These are phyloP conservation scores for Petrophora chlorosata DNA, from an alignment of 2,888 invertebrate species.

Conservation along the genomic window DNA sequence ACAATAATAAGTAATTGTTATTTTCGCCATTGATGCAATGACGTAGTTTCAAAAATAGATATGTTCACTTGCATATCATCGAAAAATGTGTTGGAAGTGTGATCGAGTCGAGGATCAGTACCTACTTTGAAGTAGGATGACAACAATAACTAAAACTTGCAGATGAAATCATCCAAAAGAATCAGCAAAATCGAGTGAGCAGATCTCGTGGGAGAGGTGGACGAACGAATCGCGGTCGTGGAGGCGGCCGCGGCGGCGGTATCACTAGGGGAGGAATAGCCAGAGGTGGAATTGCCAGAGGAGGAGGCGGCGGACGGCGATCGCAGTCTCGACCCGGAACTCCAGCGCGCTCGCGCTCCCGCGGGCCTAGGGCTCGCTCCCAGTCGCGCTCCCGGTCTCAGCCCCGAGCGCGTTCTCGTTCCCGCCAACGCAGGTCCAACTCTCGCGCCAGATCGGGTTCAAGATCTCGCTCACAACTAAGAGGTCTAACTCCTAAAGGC, in stretches of 20 bases:
- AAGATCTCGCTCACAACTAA: slow-evolving; percentile 63
- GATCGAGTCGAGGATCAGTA: background rate
- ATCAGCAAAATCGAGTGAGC: slow-evolving; percentile 59
- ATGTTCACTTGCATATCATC: too few relatives aligned
- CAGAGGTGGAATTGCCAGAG: slow-evolving; percentile 41
- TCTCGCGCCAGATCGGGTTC: slow-evolving; percentile 63
- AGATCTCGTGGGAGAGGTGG: slow-evolving; percentile 67
- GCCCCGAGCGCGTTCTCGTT: slow-evolving; percentile 49
- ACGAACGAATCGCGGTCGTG: slow-evolving; percentile 33
- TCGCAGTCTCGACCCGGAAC: slow-evolving; percentile 50
- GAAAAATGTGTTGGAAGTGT: too few relatives aligned
- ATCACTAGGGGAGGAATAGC: slow-evolving; percentile 34
- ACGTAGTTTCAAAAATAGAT: background rate
- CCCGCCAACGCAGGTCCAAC: slow-evolving; percentile 52
- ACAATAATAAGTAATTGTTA: too few relatives aligned
- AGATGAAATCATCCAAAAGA: slow-evolving; percentile 76
- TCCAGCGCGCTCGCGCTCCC: slow-evolving; percentile 53
- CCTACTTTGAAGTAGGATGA: background rate
- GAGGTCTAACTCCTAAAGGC: slow-evolving; percentile 70
- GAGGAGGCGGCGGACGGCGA: slow-evolving; percentile 49
- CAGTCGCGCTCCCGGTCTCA: slow-evolving; percentile 55
- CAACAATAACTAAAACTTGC: slow-evolving; percentile 1
- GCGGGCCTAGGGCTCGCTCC: slow-evolving; percentile 52
- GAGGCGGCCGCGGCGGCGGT: slow-evolving; percentile 30
- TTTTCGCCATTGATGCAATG: too few relatives aligned